These are phyloP conservation scores for Pseudochirops cupreus DNA, from an alignment of 2,797 vertebrate genomes.

Conservation along the genomic window DNA sequence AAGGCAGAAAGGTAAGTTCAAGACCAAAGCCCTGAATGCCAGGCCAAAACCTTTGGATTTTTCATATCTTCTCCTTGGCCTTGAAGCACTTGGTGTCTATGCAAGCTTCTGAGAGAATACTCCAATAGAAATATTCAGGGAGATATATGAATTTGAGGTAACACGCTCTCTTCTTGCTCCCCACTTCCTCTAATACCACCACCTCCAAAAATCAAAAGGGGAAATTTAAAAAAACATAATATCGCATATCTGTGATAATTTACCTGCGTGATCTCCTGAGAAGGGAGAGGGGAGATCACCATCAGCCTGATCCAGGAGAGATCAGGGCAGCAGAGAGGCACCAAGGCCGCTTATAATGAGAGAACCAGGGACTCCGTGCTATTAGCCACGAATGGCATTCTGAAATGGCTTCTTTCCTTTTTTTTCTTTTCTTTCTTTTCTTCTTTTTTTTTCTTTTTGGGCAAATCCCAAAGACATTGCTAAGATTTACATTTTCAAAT, in stretches of 20 bases:
- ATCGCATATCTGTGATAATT: background rate
- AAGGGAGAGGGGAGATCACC: constrained; percentile 76
- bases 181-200: background rate
- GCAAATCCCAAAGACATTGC: constrained; percentile 97
- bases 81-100: background rate
- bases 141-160: background rate
- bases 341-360: constrained; percentile 87
- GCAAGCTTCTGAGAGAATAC: background rate
- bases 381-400: constrained; percentile 97
- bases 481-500: constrained; percentile 99
- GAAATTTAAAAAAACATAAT: background rate
- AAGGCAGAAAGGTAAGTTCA: background rate
- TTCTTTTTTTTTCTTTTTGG: constrained; percentile 84
- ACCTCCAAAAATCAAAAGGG: background rate
- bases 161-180: background rate
- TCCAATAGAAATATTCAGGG: background rate
- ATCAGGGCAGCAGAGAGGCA: constrained; percentile 83
- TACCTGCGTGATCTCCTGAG: background rate
- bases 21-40: background rate
- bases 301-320: constrained; percentile 78
- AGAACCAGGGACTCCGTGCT: constrained; percentile 89
- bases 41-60: background rate
- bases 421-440: constrained; percentile 85
- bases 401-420: constrained; percentile 94
- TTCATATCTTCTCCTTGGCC: background rate